phyloP scores from a whole-genome alignment of 2,113 vertebrate species.

The Vombatus ursinus region DNA sequence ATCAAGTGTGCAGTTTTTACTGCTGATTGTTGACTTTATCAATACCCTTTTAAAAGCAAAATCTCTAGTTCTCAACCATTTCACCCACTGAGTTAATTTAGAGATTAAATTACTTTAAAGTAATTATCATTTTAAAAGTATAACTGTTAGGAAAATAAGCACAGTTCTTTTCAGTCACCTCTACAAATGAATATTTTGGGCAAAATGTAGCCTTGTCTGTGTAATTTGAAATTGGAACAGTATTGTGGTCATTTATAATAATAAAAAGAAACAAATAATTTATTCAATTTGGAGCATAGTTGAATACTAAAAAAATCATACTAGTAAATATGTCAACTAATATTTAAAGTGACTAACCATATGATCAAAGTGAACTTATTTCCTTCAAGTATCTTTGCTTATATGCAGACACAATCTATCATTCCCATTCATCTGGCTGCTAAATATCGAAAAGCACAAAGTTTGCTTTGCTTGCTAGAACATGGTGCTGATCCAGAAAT shows the following conservation, averaged over 20 bases:
- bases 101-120: neutral
- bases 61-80: neutral
- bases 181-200: constrained; percentile 13
- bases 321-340: neutral
- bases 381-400: constrained; percentile 9
- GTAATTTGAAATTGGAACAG: neutral
- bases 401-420: constrained; percentile 64
- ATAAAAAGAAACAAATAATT: constrained; percentile 30
- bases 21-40: neutral
- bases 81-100: constrained; percentile 16
- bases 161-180: neutral
- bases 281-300: neutral
- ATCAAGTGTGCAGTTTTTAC: neutral
- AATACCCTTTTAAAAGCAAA: constrained; percentile 6
- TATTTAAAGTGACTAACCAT: neutral
- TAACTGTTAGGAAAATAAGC: neutral
- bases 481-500: constrained; percentile 80
- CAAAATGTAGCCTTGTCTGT: constrained; percentile 10
- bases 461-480: constrained; percentile 79
- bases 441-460: constrained; percentile 74
- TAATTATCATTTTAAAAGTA: constrained; percentile 3
- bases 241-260: constrained; percentile 15
- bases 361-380: neutral
- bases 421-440: constrained; percentile 83
- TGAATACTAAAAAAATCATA: neutral